Evolutionary conservation across 1,140 invertebrate species (phyloP).

Genomic region (Chrysomallon squamiferum): DNA sequence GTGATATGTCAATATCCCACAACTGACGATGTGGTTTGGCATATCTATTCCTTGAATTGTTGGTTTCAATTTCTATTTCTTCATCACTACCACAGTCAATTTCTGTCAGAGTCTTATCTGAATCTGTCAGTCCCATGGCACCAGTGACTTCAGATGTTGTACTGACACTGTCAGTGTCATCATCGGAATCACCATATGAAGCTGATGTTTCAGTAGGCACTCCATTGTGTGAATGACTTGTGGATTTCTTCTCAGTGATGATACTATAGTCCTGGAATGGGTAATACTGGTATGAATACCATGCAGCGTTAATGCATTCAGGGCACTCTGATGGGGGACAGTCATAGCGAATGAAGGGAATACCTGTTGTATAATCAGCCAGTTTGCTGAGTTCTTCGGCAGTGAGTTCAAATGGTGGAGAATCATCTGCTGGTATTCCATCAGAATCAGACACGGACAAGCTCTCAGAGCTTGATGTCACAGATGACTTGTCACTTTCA

Average conservation of each 20-base stretch:
- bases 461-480: slow-evolving; percentile 50
- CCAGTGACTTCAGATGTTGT: background rate
- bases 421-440: slow-evolving; percentile 13
- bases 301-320: slow-evolving; percentile 40
- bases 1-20: slow-evolving; percentile 43
- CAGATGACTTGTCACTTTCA: slow-evolving; percentile 51
- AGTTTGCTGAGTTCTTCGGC: slow-evolving; percentile 51
- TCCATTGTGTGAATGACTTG: background rate
- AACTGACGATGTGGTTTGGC: slow-evolving; percentile 36
- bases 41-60: slow-evolving; percentile 4
- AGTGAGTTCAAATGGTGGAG: slow-evolving; percentile 21
- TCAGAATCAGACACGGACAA: slow-evolving; percentile 40
- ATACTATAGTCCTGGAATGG: slow-evolving; percentile 18
- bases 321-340: slow-evolving; percentile 51
- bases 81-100: slow-evolving; percentile 3
- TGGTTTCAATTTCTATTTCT: slow-evolving; percentile 3
- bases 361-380: slow-evolving; percentile 54
- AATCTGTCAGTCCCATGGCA: slow-evolving; percentile 9
- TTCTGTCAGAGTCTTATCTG: slow-evolving; percentile 10
- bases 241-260: background rate
- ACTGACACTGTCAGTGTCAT: slow-evolving; percentile 3
- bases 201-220: background rate
- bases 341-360: slow-evolving; percentile 52
- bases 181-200: slow-evolving; percentile 3
- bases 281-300: slow-evolving; percentile 37